phyloP scores from a whole-genome alignment of 1,140 invertebrate species.

The Drosophila sturtevanti region DNA sequence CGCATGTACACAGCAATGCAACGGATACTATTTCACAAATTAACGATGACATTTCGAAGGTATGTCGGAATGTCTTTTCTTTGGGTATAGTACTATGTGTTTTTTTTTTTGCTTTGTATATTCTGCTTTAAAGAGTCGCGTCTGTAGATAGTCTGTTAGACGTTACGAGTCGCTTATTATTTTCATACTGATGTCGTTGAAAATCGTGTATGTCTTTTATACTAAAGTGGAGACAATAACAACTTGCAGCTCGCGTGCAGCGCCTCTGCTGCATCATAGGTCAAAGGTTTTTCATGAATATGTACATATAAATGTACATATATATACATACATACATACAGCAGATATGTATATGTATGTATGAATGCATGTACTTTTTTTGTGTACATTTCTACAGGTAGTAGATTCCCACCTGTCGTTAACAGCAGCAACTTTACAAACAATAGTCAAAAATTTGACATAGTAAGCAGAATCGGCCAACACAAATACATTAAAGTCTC shows the following conservation, averaged over 20 bases:
- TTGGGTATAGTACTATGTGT: conserved; percentile 9
- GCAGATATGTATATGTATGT: background rate
- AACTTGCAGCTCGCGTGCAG: conserved; percentile 14
- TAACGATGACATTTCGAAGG: conserved; percentile 27
- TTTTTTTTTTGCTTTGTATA: conserved; percentile 6
- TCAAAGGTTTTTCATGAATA: conserved; percentile 26
- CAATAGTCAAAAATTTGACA: conserved; percentile 11
- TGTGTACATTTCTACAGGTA: background rate
- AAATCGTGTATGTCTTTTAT: conserved; percentile 23
- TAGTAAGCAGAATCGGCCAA: background rate
- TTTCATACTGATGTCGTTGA: conserved; percentile 24
- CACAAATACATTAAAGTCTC: background rate
- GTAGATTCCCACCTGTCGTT: conserved; percentile 17
- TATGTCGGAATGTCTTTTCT: conserved; percentile 9
- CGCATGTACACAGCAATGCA: conserved; percentile 26
- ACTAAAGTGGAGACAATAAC: conserved; percentile 15
- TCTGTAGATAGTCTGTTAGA: background rate
- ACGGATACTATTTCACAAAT: conserved; percentile 28
- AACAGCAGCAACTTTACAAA: conserved; percentile 1
- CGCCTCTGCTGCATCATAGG: conserved; percentile 24
- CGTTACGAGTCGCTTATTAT: conserved; percentile 22
- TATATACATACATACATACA: background rate
- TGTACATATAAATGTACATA: background rate
- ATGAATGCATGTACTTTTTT: conserved; percentile 1
- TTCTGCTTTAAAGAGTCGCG: conserved; percentile 6